Conservation (phyloP, 1,140 invertebrate species). For the Uloborus diversus region DNA sequence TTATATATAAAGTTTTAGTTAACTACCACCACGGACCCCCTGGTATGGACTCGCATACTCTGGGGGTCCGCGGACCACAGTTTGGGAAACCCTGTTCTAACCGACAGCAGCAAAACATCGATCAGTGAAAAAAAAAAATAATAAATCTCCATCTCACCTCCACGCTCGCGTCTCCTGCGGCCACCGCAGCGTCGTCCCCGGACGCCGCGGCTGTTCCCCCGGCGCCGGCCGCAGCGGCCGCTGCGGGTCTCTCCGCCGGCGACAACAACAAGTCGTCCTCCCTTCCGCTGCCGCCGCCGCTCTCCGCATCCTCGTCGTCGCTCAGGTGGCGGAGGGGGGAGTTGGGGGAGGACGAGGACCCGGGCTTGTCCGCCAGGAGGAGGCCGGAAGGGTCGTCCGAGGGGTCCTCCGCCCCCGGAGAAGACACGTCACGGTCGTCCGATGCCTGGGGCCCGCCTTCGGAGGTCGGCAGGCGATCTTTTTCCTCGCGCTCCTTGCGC, state of each 20-base stretch:
- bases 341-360: conserved; percentile 30
- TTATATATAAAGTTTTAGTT: too few relatives aligned
- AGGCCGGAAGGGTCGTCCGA: neutral
- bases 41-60: too few relatives aligned
- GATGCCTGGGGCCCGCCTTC: neutral
- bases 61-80: too few relatives aligned
- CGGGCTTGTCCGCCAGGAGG: neutral
- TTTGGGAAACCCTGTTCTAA: too few relatives aligned
- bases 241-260: neutral
- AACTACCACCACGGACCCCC: too few relatives aligned
- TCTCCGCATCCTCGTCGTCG: conserved; percentile 48
- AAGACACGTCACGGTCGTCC: neutral
- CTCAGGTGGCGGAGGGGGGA: conserved; percentile 18
- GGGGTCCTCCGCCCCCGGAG: conserved; percentile 14
- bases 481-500: conserved; percentile 77
- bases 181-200: neutral
- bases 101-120: too few relatives aligned
- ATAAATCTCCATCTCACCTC: conserved; percentile 30
- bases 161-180: neutral
- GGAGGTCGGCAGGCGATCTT: conserved; percentile 46
- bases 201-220: neutral
- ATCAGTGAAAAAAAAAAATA: too few relatives aligned
- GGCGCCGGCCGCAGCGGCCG: neutral
- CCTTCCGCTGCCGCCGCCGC: conserved; percentile 35
- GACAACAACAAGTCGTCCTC: conserved; percentile 28